A percentile compares a stretch with the other conserved stretches of the same genome.
phyloP scores from a whole-genome alignment of 1,140 invertebrate genomes.

The Drosophila kikkawai region DNA sequence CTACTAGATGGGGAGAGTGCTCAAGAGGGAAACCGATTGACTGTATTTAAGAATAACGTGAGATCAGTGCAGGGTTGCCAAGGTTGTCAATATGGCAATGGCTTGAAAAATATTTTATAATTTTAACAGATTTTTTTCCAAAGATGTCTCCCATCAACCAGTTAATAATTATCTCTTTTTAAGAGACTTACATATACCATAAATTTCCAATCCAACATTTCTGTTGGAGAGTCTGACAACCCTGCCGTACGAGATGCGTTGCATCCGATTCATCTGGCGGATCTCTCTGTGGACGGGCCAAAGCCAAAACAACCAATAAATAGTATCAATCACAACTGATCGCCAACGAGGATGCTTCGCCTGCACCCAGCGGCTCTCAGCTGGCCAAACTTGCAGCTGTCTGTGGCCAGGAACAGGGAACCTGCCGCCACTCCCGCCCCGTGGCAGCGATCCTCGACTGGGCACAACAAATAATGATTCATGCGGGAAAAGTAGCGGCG shows the following conservation, averaged over 20 bases:
- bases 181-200: background rate
- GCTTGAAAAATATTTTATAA: background rate
- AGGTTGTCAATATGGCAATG: background rate
- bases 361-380: slow-evolving; percentile 63
- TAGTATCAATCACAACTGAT: slow-evolving; percentile 82
- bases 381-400: slow-evolving; percentile 80
- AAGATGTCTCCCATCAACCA: too few species aligned
- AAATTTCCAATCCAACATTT: too few species aligned
- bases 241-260: slow-evolving; percentile 35
- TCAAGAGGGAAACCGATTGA: background rate
- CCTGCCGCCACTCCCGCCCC: slow-evolving; percentile 15
- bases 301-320: slow-evolving; percentile 75
- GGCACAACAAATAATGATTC: slow-evolving; percentile 80
- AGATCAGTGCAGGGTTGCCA: slow-evolving; percentile 4
- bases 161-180: background rate
- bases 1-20: background rate
- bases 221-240: slow-evolving; percentile 3
- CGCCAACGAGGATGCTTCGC: slow-evolving; percentile 71
- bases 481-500: slow-evolving; percentile 79
- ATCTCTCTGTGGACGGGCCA: slow-evolving; percentile 24
- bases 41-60: background rate
- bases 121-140: background rate
- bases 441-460: slow-evolving; percentile 11
- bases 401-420: slow-evolving; percentile 47
- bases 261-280: slow-evolving; percentile 30